phyloP scores from a whole-genome alignment of 2,113 vertebrate species.

The Anarrhichthys ocellatus region DNA sequence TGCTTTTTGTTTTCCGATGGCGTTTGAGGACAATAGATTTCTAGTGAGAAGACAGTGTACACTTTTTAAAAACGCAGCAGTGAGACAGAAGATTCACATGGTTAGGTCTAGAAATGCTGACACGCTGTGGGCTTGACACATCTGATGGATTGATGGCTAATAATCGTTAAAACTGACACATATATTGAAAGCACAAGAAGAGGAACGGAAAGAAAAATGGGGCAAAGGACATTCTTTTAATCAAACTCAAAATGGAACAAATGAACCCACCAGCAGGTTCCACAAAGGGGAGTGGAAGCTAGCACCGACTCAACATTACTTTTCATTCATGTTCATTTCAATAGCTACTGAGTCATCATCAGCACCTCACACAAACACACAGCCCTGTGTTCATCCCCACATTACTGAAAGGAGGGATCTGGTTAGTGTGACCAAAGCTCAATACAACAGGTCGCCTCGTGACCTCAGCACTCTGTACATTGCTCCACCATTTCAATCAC shows the following conservation, averaged over 20 bases:
- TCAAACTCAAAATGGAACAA: neutral
- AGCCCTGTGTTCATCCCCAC: neutral
- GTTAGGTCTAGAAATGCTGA: neutral
- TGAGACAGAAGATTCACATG: neutral
- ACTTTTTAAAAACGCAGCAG: neutral
- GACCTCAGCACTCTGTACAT: neutral
- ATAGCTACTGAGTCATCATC: conserved; percentile 12
- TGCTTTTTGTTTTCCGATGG: neutral
- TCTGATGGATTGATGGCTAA: neutral
- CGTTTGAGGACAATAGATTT: conserved; percentile 10
- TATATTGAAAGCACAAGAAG: too few species aligned
- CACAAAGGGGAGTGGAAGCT: neutral
- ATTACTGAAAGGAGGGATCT: neutral
- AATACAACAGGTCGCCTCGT: too few species aligned
- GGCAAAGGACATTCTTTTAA: neutral
- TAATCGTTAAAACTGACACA: neutral
- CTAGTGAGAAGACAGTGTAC: neutral
- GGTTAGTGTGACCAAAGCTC: neutral
- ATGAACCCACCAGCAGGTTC: neutral
- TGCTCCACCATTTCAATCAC: neutral
- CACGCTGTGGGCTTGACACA: conserved; percentile 16
- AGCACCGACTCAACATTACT: neutral
- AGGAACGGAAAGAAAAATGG: neutral
- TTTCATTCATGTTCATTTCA: neutral
- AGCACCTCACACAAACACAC: neutral